Evolutionary conservation across 2,797 vertebrate genomes (phyloP).

Genomic region (Buceros bicornis): DNA sequence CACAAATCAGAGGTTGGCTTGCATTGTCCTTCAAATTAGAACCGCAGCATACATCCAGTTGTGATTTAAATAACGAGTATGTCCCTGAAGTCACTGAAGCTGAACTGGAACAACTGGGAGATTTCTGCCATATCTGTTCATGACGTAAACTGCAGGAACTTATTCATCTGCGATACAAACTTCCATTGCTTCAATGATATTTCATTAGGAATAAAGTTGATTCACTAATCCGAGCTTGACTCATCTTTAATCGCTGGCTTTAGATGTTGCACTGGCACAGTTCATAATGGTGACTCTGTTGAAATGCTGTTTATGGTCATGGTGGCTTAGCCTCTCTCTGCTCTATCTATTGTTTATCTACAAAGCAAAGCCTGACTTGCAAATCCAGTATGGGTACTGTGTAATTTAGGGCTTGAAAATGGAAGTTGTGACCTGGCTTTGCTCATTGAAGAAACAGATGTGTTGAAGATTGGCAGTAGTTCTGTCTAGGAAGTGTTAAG

Average conservation of each 20-base stretch:
- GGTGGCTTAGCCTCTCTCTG: neutral
- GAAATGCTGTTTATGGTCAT: neutral
- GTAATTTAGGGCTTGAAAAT: neutral
- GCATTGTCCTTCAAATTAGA: neutral
- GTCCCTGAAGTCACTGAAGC: neutral
- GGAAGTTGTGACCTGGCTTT: neutral
- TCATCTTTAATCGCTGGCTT: neutral
- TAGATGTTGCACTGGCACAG: neutral
- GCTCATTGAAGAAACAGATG: neutral
- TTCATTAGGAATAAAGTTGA: neutral
- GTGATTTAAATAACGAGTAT: neutral
- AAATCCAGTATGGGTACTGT: neutral
- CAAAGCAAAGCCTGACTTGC: neutral
- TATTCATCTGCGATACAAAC: neutral
- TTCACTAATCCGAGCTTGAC: neutral
- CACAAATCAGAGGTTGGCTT: neutral
- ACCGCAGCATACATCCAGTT: neutral
- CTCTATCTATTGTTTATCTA: neutral
- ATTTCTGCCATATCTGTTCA: neutral
- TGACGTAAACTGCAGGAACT: neutral
- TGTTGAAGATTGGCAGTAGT: neutral
- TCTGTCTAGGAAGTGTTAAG: neutral
- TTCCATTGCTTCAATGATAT: neutral
- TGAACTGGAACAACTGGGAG: neutral
- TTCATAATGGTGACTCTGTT: neutral